Evolutionary conservation across 2,797 vertebrate species (phyloP).

Genomic region (Acanthopagrus latus): DNA sequence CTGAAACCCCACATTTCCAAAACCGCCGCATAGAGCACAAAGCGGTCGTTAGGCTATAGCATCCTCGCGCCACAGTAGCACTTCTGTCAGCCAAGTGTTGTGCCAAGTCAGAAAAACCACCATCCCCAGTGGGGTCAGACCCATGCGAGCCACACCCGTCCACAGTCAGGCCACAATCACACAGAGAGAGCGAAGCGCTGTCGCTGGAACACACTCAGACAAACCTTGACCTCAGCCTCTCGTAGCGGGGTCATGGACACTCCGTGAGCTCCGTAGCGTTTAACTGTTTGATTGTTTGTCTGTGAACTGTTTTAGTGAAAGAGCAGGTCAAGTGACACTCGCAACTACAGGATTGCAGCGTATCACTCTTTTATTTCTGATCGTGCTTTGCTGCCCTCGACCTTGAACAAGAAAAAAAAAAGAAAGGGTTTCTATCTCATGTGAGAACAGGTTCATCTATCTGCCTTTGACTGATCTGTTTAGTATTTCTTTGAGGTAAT

Average conservation of each 20-base stretch:
- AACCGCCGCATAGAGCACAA: conserved; percentile 68
- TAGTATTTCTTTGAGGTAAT: too few relatives aligned
- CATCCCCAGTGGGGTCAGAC: conserved; percentile 65
- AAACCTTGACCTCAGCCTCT: conserved; percentile 60
- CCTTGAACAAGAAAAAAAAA: too few relatives aligned
- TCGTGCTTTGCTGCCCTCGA: too few relatives aligned
- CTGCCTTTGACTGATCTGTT: too few relatives aligned
- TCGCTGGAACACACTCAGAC: conserved; percentile 53
- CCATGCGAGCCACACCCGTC: conserved; percentile 78
- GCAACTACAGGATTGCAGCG: too few relatives aligned
- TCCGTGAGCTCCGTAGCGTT: conserved; percentile 28
- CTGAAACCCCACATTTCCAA: conserved; percentile 72
- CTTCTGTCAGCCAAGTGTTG: conserved; percentile 76
- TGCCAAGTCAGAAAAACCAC: conserved; percentile 81
- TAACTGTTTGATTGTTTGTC: conserved; percentile 39
- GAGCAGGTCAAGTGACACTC: neutral
- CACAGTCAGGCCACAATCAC: conserved; percentile 71
- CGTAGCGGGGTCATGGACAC: conserved; percentile 36
- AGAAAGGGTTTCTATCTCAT: too few relatives aligned
- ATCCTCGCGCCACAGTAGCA: conserved; percentile 72
- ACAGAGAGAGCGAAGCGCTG: conserved; percentile 55
- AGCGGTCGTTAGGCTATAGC: conserved; percentile 61
- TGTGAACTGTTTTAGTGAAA: conserved; percentile 2
- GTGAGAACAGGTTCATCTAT: too few relatives aligned
- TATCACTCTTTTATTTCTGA: too few relatives aligned